Base-by-base conservation (phyloP, 2,888 invertebrate species). In the Baronia brevicornis region DNA sequence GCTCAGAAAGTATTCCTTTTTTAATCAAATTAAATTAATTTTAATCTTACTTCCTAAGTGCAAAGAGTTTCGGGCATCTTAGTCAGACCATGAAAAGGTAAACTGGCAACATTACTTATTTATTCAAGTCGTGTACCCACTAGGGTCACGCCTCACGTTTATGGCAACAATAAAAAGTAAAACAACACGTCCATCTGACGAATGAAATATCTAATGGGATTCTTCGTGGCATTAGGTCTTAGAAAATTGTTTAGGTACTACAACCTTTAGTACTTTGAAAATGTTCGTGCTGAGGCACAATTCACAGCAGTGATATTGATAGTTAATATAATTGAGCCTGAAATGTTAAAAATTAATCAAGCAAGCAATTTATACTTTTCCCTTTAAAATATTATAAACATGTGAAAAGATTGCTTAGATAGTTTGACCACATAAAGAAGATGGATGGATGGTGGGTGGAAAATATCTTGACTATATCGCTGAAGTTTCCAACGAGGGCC, bases 131-230 rank as follows among this genome's bases (percentile, higher is more conserved):
- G 38, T 48, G 59, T 45, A 11, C 47, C 39, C 39, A 36, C 32
- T 44, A 39, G 9, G 17, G 18, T 27, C 74, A 72, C 71, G 73
- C 66, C 58, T 60, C 57, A 44, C 39, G 52, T 74, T 78, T 77
- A 74, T 70, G 60, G 56, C 48, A 42, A 60, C 60, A 66, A 74
- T 75, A 77, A 79, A 75, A 74, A 65, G 60, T 69, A 68, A 69
- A 71, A 65, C 65, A 74, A 67, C 69, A 58, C 70, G 69, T 68
- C 68, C 74, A 70, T 73, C 61, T 66, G 57, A 57, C 64, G 60
- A 65, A 78, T 75, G 74, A 72, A 67, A 70, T 68, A 66, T 67
- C 57, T 49, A 71, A 69, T 64, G 56, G 65, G 58, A 53, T 60
- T 63, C 59, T 61, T 47, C 21, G 34, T 31, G 24, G 22, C 27